These are phyloP conservation scores for Antechinus stuartii DNA, from an alignment of 2,113 vertebrate genomes.

Conservation along the genomic window DNA sequence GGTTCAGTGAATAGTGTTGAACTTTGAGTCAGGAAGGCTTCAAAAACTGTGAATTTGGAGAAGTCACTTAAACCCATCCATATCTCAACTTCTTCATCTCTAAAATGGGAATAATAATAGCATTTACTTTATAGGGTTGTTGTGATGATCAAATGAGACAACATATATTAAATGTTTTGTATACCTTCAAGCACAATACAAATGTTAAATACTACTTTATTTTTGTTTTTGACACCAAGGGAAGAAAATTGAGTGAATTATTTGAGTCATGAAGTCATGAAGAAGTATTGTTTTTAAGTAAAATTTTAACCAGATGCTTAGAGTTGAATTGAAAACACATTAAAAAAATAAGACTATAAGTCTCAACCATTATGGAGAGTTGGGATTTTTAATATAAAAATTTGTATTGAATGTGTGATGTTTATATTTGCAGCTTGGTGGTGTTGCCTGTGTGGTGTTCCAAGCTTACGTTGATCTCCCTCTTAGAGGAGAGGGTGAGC, in stretches of 20 bases:
- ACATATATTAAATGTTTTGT: background rate
- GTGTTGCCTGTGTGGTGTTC: background rate
- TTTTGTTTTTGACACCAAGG: background rate
- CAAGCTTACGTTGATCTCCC: background rate
- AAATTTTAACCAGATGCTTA: background rate
- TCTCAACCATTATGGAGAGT: background rate
- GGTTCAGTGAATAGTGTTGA: background rate
- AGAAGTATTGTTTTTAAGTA: background rate
- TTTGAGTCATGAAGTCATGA: background rate
- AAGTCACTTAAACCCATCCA: background rate
- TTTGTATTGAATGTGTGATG: background rate
- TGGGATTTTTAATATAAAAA: background rate
- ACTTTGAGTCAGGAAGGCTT: background rate
- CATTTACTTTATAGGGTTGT: background rate
- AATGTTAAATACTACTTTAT: background rate
- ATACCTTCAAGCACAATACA: background rate
- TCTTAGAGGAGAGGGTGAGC: background rate
- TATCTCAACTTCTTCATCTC: background rate
- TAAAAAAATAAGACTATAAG: background rate
- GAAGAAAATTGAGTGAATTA: background rate
- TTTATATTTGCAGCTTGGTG: background rate
- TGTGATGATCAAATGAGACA: background rate
- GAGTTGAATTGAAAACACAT: background rate
- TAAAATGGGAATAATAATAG: background rate
- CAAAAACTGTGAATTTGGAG: background rate